Conservation (phyloP, 2,113 vertebrate genomes). For the Chionomys nivalis region DNA sequence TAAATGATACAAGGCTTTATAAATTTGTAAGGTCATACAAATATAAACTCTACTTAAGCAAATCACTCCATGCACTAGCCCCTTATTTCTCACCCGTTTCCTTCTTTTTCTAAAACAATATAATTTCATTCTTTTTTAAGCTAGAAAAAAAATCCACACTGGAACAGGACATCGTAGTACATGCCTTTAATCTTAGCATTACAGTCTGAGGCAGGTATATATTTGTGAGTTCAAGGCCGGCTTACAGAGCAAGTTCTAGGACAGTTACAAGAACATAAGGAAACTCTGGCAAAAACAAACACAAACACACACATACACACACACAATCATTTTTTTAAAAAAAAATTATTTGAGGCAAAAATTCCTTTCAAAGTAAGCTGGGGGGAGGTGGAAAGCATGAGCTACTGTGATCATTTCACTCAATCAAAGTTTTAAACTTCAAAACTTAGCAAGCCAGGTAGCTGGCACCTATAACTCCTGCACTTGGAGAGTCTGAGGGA, state of each 20-base stretch:
- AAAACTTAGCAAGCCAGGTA: neutral
- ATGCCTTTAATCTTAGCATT: neutral
- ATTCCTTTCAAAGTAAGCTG: neutral
- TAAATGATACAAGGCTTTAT: neutral
- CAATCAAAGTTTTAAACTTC: neutral
- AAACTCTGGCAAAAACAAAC: neutral
- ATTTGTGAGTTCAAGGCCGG: neutral
- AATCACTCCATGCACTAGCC: neutral
- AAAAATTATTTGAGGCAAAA: neutral
- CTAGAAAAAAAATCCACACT: neutral
- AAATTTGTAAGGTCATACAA: neutral
- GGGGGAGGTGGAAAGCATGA: no score
- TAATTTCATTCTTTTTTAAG: neutral
- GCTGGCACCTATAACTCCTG: neutral
- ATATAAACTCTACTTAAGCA: neutral
- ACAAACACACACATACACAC: neutral
- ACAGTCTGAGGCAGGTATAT: neutral
- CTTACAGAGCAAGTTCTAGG: neutral
- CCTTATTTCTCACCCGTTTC: neutral
- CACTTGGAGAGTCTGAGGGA: neutral
- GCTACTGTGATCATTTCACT: neutral
- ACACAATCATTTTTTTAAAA: neutral
- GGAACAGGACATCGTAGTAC: neutral
- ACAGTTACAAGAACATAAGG: neutral
- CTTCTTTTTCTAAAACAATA: neutral